phyloP scores from a whole-genome alignment of 1,140 invertebrate species.

The Panonychus citri region DNA sequence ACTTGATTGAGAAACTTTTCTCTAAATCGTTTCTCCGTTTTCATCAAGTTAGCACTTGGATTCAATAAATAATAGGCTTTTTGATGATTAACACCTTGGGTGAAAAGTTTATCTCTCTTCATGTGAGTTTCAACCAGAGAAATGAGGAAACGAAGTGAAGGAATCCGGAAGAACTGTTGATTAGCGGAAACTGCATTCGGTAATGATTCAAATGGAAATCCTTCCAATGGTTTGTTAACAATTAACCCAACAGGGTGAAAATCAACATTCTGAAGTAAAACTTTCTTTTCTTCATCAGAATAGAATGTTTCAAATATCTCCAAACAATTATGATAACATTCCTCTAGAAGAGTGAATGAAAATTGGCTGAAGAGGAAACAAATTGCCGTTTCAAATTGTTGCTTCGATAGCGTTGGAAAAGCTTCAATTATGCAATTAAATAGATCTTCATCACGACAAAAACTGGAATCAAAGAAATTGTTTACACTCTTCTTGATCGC shows the following conservation, averaged over 20 bases:
- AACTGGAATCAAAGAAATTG: not conserved
- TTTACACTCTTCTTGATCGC: not conserved
- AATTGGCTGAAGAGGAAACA: not conserved
- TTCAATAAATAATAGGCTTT: constrained; percentile 38
- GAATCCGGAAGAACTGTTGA: constrained; percentile 36
- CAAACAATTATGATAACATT: not conserved
- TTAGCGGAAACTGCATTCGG: not conserved
- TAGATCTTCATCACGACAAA: not conserved
- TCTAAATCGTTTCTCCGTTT: constrained; percentile 40
- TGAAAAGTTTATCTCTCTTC: not conserved
- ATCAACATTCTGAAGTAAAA: not conserved
- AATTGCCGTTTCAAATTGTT: not conserved
- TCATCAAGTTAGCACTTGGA: constrained; percentile 38
- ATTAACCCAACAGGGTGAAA: constrained; percentile 8
- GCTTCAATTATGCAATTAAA: constrained; percentile 6
- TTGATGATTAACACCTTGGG: constrained; percentile 14
- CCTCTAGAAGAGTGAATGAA: not conserved
- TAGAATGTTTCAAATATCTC: not conserved
- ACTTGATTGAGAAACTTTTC: constrained; percentile 20
- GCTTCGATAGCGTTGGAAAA: not conserved
- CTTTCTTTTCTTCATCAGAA: not conserved
- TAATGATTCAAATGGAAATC: constrained; percentile 12
- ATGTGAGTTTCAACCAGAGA: constrained; percentile 28
- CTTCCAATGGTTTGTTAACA: constrained; percentile 1
- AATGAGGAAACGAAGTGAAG: constrained; percentile 42